Evolutionary conservation across 2,113 vertebrate species (phyloP).

Genomic region (Chloebia gouldiae): DNA sequence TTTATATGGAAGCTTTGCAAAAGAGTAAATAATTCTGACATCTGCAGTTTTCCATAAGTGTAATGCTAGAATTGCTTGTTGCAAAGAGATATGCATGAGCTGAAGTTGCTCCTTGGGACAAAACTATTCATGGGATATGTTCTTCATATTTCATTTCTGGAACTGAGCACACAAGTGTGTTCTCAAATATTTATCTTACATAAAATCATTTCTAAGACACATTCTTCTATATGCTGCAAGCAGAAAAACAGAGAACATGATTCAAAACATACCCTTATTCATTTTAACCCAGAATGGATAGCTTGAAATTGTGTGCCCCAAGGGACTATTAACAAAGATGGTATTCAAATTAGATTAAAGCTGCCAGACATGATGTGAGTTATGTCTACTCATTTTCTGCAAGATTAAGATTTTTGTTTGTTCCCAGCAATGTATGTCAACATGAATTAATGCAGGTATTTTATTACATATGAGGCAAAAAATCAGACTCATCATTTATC

Average conservation of each 20-base stretch:
- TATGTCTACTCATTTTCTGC: constrained; percentile 2
- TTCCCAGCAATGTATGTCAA: not conserved
- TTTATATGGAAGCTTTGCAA: rapidly evolving
- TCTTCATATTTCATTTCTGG: not conserved
- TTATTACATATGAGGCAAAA: not conserved
- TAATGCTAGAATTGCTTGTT: not conserved
- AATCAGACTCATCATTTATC: not conserved
- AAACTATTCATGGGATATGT: not conserved
- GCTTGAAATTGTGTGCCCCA: not conserved
- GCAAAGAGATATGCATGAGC: not conserved
- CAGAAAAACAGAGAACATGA: not conserved
- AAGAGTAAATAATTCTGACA: not conserved
- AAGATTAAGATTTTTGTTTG: constrained; percentile 9
- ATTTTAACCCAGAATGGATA: not conserved
- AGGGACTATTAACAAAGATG: constrained; percentile 16
- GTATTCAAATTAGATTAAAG: constrained; percentile 43
- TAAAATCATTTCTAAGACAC: not conserved
- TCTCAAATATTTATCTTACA: not conserved
- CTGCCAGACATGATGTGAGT: not conserved
- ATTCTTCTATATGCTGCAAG: not conserved
- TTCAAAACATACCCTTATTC: not conserved
- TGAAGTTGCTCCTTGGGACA: not conserved
- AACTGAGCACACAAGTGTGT: not conserved
- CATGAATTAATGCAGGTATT: constrained; percentile 17
- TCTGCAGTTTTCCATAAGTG: not conserved